Percentiles rank a stretch among this genome's conserved stretches.
Conservation (phyloP, 2,113 vertebrate species). For the Bos indicus region DNA sequence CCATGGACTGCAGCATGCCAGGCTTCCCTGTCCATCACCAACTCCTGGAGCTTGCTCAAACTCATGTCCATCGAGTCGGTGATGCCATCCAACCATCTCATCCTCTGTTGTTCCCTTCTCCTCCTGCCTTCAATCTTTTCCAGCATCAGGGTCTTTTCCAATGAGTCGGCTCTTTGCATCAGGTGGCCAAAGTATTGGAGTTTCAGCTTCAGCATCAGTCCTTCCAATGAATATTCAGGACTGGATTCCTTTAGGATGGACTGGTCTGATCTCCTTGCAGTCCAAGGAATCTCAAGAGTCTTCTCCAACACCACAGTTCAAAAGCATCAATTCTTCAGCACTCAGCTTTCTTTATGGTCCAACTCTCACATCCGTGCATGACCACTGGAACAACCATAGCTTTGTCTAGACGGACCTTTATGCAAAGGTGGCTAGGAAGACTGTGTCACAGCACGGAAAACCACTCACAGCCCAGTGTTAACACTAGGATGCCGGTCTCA, state of each 20-base stretch:
- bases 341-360: neutral
- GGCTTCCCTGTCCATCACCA: neutral
- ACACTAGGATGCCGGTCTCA: rapidly evolving
- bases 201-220: neutral
- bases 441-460: too few species aligned
- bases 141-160: neutral
- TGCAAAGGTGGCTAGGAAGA: neutral
- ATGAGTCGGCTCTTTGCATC: rapidly evolving
- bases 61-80: rapidly evolving
- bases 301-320: neutral
- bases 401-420: neutral
- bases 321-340: neutral
- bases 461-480: rapidly evolving
- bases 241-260: neutral
- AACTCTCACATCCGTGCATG: neutral
- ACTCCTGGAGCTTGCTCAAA: neutral
- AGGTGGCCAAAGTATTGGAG: neutral
- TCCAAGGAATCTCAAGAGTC: neutral
- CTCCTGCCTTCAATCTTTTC: neutral
- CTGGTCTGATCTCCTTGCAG: neutral
- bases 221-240: neutral
- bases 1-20: too few species aligned
- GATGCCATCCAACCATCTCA: neutral
- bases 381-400: neutral
- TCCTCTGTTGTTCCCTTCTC: neutral